phyloP scores from a whole-genome alignment of 1,140 invertebrate genomes.

The Copidosoma floridanum region DNA sequence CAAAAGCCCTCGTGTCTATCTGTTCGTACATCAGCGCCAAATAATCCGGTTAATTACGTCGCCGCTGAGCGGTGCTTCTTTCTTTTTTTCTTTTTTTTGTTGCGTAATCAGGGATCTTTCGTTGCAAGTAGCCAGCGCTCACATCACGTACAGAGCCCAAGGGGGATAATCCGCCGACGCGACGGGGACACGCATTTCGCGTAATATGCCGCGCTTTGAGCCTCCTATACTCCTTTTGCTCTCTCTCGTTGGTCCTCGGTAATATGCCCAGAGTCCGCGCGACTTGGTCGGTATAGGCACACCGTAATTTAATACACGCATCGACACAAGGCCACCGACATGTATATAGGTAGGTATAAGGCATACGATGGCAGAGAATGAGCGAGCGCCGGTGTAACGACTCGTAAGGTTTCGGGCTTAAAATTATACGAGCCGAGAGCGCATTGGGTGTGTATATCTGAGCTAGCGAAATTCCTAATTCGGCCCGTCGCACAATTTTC shows the following conservation, averaged over 20 bases:
- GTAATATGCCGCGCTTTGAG: conserved; percentile 20
- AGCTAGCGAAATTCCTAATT: conserved; percentile 59
- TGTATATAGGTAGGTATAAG: no score
- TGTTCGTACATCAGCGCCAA: no score
- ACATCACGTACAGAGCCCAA: no score
- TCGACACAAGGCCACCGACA: conserved; percentile 49
- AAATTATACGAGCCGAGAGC: conserved; percentile 52
- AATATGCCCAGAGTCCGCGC: neutral
- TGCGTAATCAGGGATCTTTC: conserved; percentile 2
- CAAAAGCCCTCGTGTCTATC: no score
- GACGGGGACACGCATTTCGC: conserved; percentile 31
- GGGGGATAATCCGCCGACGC: conserved; percentile 36
- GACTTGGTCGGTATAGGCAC: neutral
- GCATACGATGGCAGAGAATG: conserved; percentile 6
- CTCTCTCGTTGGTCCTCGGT: no score
- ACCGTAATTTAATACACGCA: conserved; percentile 54
- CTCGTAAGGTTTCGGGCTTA: conserved; percentile 57
- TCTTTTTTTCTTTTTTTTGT: no score
- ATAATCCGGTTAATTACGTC: no score
- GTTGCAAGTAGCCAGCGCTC: no score
- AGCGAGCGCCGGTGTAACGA: conserved; percentile 40
- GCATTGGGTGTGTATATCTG: conserved; percentile 48
- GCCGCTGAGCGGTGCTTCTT: no score
- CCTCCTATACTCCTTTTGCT: neutral
- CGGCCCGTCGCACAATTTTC: conserved; percentile 37